phyloP scores from a whole-genome alignment of 2,888 invertebrate species.

The Sisyra nigra region DNA sequence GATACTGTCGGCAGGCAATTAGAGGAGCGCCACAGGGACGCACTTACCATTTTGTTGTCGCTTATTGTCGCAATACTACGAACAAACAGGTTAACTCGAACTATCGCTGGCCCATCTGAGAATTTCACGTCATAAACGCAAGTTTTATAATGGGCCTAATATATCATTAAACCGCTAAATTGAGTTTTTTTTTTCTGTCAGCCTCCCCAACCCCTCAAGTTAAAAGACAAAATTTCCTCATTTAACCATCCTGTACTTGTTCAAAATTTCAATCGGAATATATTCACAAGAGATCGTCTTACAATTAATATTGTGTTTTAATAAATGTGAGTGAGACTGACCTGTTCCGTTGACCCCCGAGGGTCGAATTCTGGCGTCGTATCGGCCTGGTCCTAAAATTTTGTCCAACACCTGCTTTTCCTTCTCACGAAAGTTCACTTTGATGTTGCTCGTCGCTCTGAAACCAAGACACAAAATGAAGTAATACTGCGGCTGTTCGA shows the following conservation, averaged over 20 bases:
- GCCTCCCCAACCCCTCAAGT: too few relatives aligned
- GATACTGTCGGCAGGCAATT: slow-evolving; percentile 3
- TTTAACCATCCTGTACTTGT: too few relatives aligned
- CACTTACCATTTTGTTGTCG: slow-evolving; percentile 99
- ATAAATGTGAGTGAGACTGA: slow-evolving; percentile 29
- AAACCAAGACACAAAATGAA: slow-evolving; percentile 16
- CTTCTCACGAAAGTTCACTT: slow-evolving; percentile 84
- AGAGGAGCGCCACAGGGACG: slow-evolving; percentile 8
- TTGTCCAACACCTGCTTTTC: slow-evolving; percentile 89
- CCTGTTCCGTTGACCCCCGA: slow-evolving; percentile 91
- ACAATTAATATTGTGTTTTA: too few relatives aligned
- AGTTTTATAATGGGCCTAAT: too few relatives aligned
- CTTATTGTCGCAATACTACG: slow-evolving; percentile 96
- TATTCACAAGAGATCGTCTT: too few relatives aligned
- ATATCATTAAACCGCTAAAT: too few relatives aligned
- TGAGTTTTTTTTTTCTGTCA: too few relatives aligned
- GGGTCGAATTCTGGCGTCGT: slow-evolving; percentile 85
- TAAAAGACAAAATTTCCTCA: too few relatives aligned
- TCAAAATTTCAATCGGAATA: too few relatives aligned
- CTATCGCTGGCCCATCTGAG: slow-evolving; percentile 90
- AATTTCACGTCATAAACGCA: slow-evolving; percentile 2
- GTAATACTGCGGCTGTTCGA: too few relatives aligned
- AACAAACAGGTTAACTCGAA: slow-evolving; percentile 95
- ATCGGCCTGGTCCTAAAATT: slow-evolving; percentile 78
- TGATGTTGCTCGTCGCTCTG: slow-evolving; percentile 43